phyloP scores from a whole-genome alignment of 2,797 vertebrate species.

The Fringilla coelebs region DNA sequence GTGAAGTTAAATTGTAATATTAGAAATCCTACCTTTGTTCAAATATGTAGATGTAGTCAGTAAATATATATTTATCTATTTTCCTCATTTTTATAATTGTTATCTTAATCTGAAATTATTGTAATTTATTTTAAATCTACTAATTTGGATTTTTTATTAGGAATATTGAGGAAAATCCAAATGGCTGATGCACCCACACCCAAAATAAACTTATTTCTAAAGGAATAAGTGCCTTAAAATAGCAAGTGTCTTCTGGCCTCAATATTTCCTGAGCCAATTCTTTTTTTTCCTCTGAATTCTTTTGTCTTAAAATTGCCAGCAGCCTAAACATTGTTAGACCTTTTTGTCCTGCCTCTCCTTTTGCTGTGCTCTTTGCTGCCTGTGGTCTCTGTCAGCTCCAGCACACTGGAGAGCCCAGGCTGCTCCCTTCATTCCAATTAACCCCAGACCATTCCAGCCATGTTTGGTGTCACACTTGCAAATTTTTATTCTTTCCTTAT shows the following conservation, averaged over 20 bases:
- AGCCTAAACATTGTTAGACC: neutral
- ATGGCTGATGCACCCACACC: neutral
- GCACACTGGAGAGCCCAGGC: slow-evolving; percentile 6
- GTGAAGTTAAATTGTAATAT: neutral
- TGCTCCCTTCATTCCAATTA: slow-evolving; percentile 58
- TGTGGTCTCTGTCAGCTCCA: neutral
- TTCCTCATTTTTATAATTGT: neutral
- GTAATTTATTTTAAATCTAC: neutral
- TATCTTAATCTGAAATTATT: neutral
- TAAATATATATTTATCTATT: neutral
- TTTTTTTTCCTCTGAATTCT: neutral
- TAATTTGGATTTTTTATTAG: neutral
- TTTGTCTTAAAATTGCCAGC: neutral
- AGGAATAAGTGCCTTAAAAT: neutral
- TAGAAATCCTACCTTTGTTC: neutral
- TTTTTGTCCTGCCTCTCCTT: neutral
- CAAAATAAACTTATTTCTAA: neutral
- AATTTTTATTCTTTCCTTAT: slow-evolving; percentile 2
- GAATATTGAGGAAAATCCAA: neutral
- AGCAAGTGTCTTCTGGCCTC: neutral
- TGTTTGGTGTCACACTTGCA: neutral
- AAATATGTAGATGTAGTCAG: neutral
- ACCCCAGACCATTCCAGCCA: neutral
- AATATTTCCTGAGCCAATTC: neutral
- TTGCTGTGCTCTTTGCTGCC: neutral